Conservation (phyloP, 92 coral and sea anemone species). For the Umimayanthus kanabou region DNA sequence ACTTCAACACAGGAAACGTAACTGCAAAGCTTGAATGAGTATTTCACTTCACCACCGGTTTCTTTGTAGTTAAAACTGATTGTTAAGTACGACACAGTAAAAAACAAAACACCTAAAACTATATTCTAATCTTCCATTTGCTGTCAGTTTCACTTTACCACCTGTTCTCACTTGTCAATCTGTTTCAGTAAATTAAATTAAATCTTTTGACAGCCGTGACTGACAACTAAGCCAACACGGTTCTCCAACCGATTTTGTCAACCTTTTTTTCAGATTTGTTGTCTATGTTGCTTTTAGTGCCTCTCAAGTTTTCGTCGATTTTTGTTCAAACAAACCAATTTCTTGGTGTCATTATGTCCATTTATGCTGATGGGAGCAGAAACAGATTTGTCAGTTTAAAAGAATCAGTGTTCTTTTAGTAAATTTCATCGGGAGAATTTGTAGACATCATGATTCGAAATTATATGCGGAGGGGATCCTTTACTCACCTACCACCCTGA, state of each 20-base stretch:
- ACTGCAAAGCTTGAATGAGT: not conserved
- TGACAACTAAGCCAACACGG: too few species aligned
- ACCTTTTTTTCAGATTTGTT: too few species aligned
- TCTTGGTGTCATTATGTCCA: not conserved
- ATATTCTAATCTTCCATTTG: not conserved
- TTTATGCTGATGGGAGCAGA: too few species aligned
- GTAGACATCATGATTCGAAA: not conserved
- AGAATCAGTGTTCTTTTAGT: not conserved
- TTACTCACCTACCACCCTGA: too few species aligned
- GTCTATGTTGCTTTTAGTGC: too few species aligned
- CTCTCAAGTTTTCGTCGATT: not conserved
- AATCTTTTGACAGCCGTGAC: not conserved
- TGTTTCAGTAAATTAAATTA: not conserved
- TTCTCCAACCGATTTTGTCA: too few species aligned
- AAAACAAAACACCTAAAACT: not conserved
- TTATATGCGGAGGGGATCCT: too few species aligned
- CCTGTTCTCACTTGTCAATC: not conserved
- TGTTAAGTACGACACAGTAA: not conserved
- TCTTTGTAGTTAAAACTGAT: not conserved
- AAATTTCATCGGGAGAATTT: not conserved
- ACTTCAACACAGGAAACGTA: too few species aligned
- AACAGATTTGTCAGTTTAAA: not conserved
- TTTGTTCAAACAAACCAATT: not conserved
- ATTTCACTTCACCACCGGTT: not conserved
- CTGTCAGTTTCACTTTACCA: not conserved